phyloP scores from a whole-genome alignment of 2,113 vertebrate species.

The Acrocephalus arundinaceus region DNA sequence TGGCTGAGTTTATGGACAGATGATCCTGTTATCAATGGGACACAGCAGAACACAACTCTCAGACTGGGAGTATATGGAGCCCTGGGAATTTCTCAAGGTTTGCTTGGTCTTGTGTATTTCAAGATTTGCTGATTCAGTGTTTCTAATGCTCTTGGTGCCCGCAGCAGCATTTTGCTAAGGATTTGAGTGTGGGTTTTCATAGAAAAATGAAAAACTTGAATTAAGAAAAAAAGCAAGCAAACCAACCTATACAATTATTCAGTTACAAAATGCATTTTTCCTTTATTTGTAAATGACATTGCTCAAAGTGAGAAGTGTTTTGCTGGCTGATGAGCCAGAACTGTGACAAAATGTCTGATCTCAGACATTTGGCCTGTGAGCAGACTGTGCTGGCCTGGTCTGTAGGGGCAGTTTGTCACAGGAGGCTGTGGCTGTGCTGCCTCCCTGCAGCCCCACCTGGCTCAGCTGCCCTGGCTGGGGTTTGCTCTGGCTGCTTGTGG shows the following conservation, averaged over 20 bases:
- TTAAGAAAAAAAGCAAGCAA: neutral
- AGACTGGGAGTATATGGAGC: slow-evolving; percentile 88
- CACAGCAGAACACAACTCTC: slow-evolving; percentile 81
- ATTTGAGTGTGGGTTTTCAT: neutral
- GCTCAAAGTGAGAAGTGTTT: neutral
- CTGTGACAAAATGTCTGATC: neutral
- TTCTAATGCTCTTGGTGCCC: neutral
- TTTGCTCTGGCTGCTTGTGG: neutral
- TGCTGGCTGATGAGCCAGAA: neutral
- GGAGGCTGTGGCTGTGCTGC: neutral
- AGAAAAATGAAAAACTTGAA: neutral
- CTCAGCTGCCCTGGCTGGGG: neutral
- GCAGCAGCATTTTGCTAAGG: neutral
- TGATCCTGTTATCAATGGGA: slow-evolving; percentile 89
- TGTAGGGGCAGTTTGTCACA: neutral
- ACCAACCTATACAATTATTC: neutral
- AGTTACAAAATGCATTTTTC: neutral
- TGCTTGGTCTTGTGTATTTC: neutral
- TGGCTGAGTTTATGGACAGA: slow-evolving; percentile 98
- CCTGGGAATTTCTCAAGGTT: slow-evolving; percentile 90
- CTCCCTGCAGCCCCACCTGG: neutral
- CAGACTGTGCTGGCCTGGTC: neutral
- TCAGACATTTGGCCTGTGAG: neutral
- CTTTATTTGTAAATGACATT: neutral
- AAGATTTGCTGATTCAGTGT: neutral